Base-by-base conservation (phyloP, 2,113 vertebrate genomes). In the Sinocyclocheilus anshuiensis region DNA sequence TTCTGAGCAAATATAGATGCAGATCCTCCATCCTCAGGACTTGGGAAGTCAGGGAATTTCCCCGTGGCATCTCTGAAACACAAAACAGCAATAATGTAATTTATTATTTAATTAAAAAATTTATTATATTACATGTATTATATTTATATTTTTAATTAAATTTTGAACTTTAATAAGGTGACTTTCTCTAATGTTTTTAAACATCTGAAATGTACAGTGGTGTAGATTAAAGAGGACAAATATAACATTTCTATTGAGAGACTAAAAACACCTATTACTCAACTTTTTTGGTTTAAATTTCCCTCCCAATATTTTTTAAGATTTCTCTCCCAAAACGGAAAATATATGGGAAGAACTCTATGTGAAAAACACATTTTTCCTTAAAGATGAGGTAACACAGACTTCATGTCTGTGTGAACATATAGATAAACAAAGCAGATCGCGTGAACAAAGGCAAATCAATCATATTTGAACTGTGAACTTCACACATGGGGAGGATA, bases 21-120 rank as follows among this genome's bases (percentile, higher is more conserved):
- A 1, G 96, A 96, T 22, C 96, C 96, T 0, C 96, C 97, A 15
- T 95, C 93, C 4, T 94, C 92, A 63, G 81, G 86, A 0, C 90
- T 65, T 9, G 96, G 97, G 16, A 94, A 97, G 55, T 96, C 93
- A 6, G 96, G 96, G 89, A 97, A 97, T 26, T 77, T 92, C 80
- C 97, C 96, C 0, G 92, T 92, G 39, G 96, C 86, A 33, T 96
- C 94, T 89, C 97, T 97, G 89, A 13, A 84, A 77, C 24, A 50
- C 83, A 87, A 57, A 76, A 81, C 22, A 39, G 9, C 33, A 65
- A 65, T 12, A 65, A 65, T 65, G 55, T 8, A 2, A 57, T 57
- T 57, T 57, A 57, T 20, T 57, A 22, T 59, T 59, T 59, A 8
- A 59, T 59, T 59, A 3, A 22, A 59, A 59, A 9, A 9, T 22